These are phyloP conservation scores for Hipposideros larvatus DNA, from an alignment of 2,797 vertebrate genomes.

Conservation along the genomic window DNA sequence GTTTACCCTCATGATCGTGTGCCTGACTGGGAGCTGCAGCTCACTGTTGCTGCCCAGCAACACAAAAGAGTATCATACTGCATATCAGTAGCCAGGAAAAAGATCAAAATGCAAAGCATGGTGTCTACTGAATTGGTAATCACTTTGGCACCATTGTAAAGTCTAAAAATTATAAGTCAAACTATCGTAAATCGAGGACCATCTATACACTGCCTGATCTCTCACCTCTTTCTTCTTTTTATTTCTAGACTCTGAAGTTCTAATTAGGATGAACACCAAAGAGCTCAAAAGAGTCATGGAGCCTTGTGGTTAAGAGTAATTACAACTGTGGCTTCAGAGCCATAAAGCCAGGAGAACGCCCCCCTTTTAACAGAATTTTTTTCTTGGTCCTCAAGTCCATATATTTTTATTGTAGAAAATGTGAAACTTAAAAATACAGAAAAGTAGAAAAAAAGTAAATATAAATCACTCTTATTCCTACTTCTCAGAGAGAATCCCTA, in stretches of 20 bases:
- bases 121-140: background rate
- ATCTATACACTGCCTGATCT: background rate
- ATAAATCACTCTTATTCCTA: background rate
- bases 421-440: background rate
- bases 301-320: background rate
- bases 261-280: background rate
- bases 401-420: slow-evolving; percentile 2
- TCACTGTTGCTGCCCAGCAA: background rate
- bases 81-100: background rate
- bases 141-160: background rate
- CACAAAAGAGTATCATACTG: background rate
- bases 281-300: background rate
- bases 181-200: background rate
- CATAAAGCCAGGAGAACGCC: background rate
- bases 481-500: background rate
- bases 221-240: background rate
- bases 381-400: background rate
- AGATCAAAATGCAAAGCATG: background rate
- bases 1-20: background rate
- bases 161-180: background rate
- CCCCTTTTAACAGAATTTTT: background rate
- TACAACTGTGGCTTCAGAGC: background rate
- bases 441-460: slow-evolving; percentile 4
- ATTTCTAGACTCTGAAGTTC: background rate
- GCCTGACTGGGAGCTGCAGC: background rate